phyloP scores from a whole-genome alignment of 2,888 invertebrate species.

The Rhingia campestris region DNA sequence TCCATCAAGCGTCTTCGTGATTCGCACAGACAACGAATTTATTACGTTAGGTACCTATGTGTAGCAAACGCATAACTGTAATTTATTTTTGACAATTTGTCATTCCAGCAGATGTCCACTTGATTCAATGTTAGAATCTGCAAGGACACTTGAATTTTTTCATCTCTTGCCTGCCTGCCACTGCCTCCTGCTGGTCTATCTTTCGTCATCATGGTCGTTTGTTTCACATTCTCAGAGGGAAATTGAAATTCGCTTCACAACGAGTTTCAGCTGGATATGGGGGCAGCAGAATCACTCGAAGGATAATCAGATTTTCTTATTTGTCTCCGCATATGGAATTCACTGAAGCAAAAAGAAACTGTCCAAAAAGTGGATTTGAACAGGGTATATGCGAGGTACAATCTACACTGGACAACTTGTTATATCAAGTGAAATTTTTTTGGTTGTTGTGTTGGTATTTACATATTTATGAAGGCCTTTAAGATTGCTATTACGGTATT shows the following conservation, averaged over 20 bases:
- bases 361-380: constrained; percentile 40
- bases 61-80: constrained; percentile 80
- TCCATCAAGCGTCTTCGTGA: constrained; percentile 73
- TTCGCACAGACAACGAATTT: constrained; percentile 72
- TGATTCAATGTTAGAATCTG: constrained; percentile 71
- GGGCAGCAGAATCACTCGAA: constrained; percentile 23
- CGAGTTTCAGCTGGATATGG: constrained; percentile 5
- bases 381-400: background rate
- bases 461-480: constrained; percentile 43
- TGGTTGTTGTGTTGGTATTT: constrained; percentile 31
- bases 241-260: constrained; percentile 55
- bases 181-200: background rate
- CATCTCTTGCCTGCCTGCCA: constrained; percentile 13
- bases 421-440: constrained; percentile 1
- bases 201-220: constrained; percentile 50
- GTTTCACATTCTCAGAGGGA: constrained; percentile 51
- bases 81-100: constrained; percentile 81
- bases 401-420: background rate
- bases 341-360: constrained; percentile 49
- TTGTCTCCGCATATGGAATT: constrained; percentile 42
- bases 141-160: constrained; percentile 61
- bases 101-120: constrained; percentile 75
- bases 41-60: constrained; percentile 75
- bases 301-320: constrained; percentile 67
- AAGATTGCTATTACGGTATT: background rate